Evolutionary conservation across 2,113 vertebrate species (phyloP).

Genomic region (Festucalex cinctus): DNA sequence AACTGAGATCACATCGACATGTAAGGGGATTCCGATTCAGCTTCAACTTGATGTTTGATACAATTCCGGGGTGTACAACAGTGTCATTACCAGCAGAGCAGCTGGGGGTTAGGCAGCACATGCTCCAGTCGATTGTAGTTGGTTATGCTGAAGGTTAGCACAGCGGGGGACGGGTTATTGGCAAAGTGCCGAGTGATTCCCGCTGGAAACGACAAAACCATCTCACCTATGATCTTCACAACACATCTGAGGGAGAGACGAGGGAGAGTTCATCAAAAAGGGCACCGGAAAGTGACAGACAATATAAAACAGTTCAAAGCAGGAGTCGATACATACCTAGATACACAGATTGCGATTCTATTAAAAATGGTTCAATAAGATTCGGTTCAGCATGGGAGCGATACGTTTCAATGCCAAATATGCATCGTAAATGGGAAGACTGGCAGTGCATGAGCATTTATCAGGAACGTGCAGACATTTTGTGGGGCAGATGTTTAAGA

Average conservation of each 20-base stretch:
- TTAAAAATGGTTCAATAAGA: no score
- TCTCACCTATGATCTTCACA: conserved; percentile 97
- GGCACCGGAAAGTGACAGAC: background rate
- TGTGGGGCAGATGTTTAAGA: no score
- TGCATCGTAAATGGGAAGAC: no score
- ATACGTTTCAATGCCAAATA: no score
- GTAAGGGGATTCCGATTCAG: background rate
- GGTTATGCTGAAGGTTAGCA: conserved; percentile 94
- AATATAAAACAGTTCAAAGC: background rate
- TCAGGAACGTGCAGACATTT: no score
- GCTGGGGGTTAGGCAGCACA: conserved; percentile 97
- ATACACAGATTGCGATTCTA: no score
- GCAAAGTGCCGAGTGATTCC: conserved; percentile 98
- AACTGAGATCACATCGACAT: conserved; percentile 14
- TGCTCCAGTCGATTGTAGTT: conserved; percentile 98
- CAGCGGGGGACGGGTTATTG: conserved; percentile 90
- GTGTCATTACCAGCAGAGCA: conserved; percentile 93
- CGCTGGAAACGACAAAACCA: conserved; percentile 97
- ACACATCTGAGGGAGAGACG: conserved; percentile 79
- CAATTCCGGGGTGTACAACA: background rate
- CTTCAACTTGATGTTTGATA: background rate
- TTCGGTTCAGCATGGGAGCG: no score
- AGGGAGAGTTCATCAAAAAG: background rate
- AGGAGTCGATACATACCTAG: background rate
- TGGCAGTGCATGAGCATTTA: no score